Conservation (phyloP, 2,888 invertebrate genomes). For the Chironomus riparius region DNA sequence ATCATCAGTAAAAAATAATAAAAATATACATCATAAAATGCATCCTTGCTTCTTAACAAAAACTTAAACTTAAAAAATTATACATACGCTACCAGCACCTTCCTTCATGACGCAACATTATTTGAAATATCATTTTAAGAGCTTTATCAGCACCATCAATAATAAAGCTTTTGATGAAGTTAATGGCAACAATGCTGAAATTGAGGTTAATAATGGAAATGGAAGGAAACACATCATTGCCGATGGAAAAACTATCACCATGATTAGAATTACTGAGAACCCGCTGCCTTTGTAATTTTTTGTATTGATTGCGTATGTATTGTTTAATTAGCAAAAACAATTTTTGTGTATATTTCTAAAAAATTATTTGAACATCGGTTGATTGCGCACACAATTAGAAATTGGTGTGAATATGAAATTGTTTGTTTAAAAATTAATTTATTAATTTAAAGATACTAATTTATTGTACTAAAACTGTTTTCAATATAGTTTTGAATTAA, state of each 20-base stretch:
- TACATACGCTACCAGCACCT: conserved; percentile 20
- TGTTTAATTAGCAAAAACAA: no score
- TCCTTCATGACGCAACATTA: conserved; percentile 26
- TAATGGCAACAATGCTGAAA: conserved; percentile 23
- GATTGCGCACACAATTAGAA: no score
- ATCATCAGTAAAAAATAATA: conserved; percentile 1
- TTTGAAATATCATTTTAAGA: conserved; percentile 25
- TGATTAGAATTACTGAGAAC: conserved; percentile 43
- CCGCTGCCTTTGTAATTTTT: conserved; percentile 35
- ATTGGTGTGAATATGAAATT: no score
- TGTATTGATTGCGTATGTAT: no score
- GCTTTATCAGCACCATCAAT: conserved; percentile 14
- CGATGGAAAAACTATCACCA: conserved; percentile 17
- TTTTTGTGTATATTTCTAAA: no score
- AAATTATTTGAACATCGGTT: no score
- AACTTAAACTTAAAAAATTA: conserved; percentile 17
- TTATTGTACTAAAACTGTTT: no score
- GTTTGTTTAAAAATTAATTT: no score
- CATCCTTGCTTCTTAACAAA: conserved; percentile 21
- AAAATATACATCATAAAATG: conserved; percentile 15
- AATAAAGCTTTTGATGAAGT: neutral
- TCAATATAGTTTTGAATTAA: no score
- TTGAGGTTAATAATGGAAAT: conserved; percentile 15
- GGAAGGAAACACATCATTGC: neutral
- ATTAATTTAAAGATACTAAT: no score